These are phyloP conservation scores for Nymphicus hollandicus DNA, from an alignment of 2,113 vertebrate genomes.

Conservation along the genomic window DNA sequence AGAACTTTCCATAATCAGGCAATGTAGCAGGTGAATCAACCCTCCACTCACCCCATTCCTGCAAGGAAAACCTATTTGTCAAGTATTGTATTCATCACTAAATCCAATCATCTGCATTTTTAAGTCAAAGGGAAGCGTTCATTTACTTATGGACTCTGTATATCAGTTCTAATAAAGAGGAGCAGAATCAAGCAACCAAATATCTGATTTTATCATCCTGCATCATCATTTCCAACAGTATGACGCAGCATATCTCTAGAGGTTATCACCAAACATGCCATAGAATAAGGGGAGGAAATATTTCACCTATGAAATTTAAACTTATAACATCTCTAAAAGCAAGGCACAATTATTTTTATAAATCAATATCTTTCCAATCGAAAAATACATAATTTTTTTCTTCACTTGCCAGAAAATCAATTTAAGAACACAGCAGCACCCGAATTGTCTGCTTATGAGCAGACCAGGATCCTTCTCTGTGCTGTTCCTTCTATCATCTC, in stretches of 20 bases:
- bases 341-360: background rate
- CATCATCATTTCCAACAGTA: background rate
- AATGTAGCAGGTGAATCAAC: background rate
- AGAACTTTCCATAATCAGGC: background rate
- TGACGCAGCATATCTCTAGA: background rate
- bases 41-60: rapidly evolving
- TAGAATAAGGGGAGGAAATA: background rate
- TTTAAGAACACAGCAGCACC: background rate
- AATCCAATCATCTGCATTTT: background rate
- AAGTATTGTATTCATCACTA: background rate
- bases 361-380: background rate
- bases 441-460: background rate
- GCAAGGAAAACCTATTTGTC: background rate
- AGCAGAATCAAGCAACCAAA: background rate
- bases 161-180: background rate
- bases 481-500: background rate
- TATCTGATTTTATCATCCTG: background rate
- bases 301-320: background rate
- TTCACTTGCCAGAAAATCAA: background rate
- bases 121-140: background rate
- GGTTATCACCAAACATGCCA: background rate
- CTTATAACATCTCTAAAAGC: background rate
- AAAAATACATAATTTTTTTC: background rate
- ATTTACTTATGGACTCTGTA: background rate
- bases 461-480: background rate